Base-by-base conservation (phyloP, 2,797 vertebrate genomes). In the Sebastes minor region DNA sequence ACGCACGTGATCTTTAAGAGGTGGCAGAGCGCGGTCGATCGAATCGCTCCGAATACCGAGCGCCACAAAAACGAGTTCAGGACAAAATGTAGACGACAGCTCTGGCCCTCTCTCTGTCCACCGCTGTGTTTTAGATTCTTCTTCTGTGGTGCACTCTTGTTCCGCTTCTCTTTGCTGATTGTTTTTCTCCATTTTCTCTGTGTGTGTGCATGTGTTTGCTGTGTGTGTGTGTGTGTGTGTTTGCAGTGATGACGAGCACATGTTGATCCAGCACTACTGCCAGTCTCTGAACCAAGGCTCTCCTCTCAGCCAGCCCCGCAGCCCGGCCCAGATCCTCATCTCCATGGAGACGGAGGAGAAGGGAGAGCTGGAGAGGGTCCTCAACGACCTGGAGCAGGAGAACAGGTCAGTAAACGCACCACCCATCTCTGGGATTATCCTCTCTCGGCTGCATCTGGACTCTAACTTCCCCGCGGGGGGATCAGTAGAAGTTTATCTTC, bases 241-340 rank as follows among this genome's bases (percentile, higher is more conserved):
- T 95, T 95, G 81, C 96, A 99, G 99, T n/a, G 99, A 99, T 95
- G 99, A 99, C 91, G 98, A 99, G 90, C 99, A 99, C 96, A 97
- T 99, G 96, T 96, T 99, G 97, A 99, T 99, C 96, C 99, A 99
- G 96, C 99, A 99, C 96, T 99, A 99, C 98, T 99, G 99, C 97
- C 99, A 99, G 96, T 99, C 98, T 94, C 97, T 99, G 95, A 99
- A 98, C 96, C 98, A 99, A 94, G 97, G 98, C 94, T 99, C 98
- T 88, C 98, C 99, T 64, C 96, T 98, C 94, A 99, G 98, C 95
- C 98, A 99, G 93, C 99, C 99, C 61, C 97, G 97, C 89, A 99
- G 99, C 94, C 99, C 99, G 80, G 98, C 99, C 93, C 98, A 99
- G 96, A 99, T 99, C 94, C 96, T 99, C 86, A 98, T 99, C 96